Conservation (phyloP, 2,797 vertebrate species). For the Tokudaia tokunoshimensis region DNA sequence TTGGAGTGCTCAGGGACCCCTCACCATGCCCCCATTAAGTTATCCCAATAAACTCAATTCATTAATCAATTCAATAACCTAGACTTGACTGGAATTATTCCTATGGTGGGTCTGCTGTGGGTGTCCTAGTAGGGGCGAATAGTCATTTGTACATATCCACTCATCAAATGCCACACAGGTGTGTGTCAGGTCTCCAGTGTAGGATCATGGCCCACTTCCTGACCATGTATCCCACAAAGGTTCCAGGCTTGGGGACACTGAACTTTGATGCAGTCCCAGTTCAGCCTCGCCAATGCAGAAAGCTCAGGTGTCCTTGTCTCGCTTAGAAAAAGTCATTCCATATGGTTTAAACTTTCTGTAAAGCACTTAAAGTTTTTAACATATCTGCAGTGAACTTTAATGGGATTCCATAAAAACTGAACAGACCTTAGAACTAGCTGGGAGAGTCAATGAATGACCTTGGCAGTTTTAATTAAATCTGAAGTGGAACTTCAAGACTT, state of each 20-base stretch:
- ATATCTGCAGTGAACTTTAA: slow-evolving; percentile 82
- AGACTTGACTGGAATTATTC: not conserved
- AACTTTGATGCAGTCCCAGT: not conserved
- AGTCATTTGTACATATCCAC: not conserved
- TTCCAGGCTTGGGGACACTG: rapidly evolving
- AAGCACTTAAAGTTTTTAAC: slow-evolving; percentile 72
- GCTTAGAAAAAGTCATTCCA: slow-evolving; percentile 44
- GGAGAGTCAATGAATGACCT: slow-evolving; percentile 71
- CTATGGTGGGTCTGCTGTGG: not conserved
- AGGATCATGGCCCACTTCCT: too few species aligned
- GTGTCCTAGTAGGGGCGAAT: not conserved
- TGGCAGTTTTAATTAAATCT: slow-evolving; percentile 81
- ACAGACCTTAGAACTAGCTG: slow-evolving; percentile 59
- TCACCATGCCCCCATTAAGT: too few species aligned
- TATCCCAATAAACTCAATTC: not conserved
- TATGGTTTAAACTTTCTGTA: slow-evolving; percentile 5
- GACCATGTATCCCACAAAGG: rapidly evolving
- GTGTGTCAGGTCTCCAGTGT: not conserved
- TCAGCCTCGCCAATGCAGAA: not conserved
- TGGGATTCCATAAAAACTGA: slow-evolving; percentile 76
- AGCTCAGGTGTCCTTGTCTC: slow-evolving; percentile 73
- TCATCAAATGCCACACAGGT: not conserved
- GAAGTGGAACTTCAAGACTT: not conserved
- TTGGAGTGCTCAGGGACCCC: not conserved
- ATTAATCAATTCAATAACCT: not conserved